Conservation (phyloP, 2,113 vertebrate species). For the Smithornis capensis region DNA sequence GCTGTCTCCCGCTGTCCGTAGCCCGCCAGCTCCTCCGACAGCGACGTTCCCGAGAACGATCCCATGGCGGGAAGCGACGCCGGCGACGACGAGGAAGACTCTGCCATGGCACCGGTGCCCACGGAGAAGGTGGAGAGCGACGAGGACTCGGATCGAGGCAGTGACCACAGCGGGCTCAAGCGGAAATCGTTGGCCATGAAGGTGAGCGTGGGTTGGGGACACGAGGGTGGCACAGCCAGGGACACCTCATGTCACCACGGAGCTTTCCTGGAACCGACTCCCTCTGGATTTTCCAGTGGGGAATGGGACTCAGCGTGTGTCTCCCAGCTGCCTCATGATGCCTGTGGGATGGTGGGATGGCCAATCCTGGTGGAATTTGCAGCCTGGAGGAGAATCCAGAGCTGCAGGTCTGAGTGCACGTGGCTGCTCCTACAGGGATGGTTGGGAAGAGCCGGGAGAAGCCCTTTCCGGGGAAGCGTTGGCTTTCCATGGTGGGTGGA, state of each 20-base stretch:
- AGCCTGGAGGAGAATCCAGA: neutral
- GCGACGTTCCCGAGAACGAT: slow-evolving; percentile 81
- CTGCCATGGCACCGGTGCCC: neutral
- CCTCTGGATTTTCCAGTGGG: neutral
- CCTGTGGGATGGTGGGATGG: neutral
- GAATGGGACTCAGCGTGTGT: fast-evolving
- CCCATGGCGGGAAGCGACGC: slow-evolving; percentile 74
- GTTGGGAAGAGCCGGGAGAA: neutral
- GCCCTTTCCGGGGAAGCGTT: fast-evolving
- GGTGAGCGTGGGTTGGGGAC: slow-evolving; percentile 18
- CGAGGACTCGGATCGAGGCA: slow-evolving; percentile 85
- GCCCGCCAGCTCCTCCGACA: slow-evolving; percentile 92
- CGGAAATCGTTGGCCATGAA: slow-evolving; percentile 66
- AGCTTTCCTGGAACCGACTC: neutral
- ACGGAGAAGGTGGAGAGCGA: slow-evolving; percentile 77
- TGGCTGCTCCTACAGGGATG: neutral
- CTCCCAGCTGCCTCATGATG: fast-evolving
- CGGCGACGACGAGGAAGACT: slow-evolving; percentile 64
- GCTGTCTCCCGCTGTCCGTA: no score
- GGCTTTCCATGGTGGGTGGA: neutral
- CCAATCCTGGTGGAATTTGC: neutral
- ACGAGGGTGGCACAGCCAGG: neutral
- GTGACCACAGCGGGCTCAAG: slow-evolving; percentile 80
- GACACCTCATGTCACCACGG: fast-evolving
- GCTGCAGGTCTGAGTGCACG: fast-evolving